phyloP scores from a whole-genome alignment of 2,888 invertebrate genomes.

The Megaustenia siamemsis region DNA sequence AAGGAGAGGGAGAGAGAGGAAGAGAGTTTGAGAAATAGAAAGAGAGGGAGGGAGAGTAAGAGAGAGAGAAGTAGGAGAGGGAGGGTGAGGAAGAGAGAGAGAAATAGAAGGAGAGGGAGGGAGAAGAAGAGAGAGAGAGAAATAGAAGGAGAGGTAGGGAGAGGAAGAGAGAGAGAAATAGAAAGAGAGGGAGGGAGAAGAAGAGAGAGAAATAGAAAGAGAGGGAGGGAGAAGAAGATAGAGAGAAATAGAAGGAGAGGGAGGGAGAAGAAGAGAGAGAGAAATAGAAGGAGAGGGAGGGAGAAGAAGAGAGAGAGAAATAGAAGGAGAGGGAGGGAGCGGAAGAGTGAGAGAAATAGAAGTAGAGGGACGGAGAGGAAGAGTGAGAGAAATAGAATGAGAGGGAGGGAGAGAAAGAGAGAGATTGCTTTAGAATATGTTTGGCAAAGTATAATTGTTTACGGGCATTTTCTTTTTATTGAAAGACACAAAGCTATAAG shows the following conservation, averaged over 20 bases:
- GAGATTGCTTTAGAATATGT: too few species aligned
- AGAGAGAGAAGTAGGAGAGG: too few species aligned
- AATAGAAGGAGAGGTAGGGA: neutral
- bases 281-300: neutral
- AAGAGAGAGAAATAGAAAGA: neutral
- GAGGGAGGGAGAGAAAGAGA: conserved; percentile 16
- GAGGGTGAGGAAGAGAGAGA: too few species aligned
- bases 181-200: neutral
- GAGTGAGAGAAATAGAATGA: neutral
- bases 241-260: neutral
- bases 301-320: neutral
- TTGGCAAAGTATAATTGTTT: too few species aligned
- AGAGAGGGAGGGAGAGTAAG: too few species aligned
- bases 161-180: neutral
- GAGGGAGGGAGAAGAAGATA: neutral
- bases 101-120: neutral
- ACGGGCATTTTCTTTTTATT: too few species aligned
- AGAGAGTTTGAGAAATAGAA: too few species aligned
- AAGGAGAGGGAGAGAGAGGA: too few species aligned
- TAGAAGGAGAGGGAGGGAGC: neutral
- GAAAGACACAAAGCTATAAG: too few species aligned
- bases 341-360: neutral
- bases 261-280: neutral
- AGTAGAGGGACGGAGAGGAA: neutral
- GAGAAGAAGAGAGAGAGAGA: conserved; percentile 12